Percentiles rank a stretch among this genome's conserved stretches.
phyloP scores from a whole-genome alignment of 2,797 vertebrate species.

The Orestias chungarensis region DNA sequence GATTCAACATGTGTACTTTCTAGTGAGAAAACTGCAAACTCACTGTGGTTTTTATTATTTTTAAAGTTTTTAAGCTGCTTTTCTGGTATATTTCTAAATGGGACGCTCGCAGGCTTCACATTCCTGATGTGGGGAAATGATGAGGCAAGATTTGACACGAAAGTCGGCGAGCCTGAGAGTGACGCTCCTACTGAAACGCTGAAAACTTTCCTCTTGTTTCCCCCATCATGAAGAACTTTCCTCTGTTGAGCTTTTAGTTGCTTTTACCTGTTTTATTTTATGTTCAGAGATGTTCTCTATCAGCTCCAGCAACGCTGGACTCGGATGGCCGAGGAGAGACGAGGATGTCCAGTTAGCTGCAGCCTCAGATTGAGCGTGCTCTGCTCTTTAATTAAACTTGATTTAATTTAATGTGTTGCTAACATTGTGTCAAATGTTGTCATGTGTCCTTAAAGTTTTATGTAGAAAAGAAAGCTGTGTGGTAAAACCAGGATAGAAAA shows the following conservation, averaged over 20 bases:
- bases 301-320: not conserved
- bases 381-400: no score
- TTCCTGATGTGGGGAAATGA: slow-evolving; percentile 60
- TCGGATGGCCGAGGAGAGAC: not conserved
- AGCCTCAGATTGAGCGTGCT: no score
- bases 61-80: not conserved
- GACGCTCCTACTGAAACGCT: slow-evolving; percentile 37
- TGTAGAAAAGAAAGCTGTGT: no score
- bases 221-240: slow-evolving; percentile 14
- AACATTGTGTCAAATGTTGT: no score
- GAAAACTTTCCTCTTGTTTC: slow-evolving; percentile 39
- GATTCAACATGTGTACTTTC: not conserved
- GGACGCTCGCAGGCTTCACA: slow-evolving; percentile 38
- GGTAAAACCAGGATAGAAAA: no score
- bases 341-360: no score
- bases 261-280: slow-evolving; percentile 1
- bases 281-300: not conserved
- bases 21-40: not conserved
- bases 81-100: slow-evolving; percentile 17
- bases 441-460: no score
- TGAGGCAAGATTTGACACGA: slow-evolving; percentile 77
- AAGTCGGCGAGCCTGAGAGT: slow-evolving; percentile 21
- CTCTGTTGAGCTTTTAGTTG: slow-evolving; percentile 19
- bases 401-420: no score
- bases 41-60: not conserved